Evolutionary conservation across 2,113 vertebrate genomes (phyloP).

Genomic region (Uropsilus gracilis): DNA sequence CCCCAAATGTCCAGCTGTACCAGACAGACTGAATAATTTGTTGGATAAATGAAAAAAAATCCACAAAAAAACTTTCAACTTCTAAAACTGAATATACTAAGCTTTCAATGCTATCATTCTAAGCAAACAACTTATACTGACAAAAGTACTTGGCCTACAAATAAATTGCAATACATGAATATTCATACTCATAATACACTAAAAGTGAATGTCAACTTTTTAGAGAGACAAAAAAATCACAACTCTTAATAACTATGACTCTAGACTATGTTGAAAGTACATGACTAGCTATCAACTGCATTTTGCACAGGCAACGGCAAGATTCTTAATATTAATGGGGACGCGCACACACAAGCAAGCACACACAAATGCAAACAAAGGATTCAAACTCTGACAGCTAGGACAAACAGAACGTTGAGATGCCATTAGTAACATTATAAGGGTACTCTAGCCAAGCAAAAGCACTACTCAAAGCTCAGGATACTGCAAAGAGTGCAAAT

Average conservation of each 20-base stretch:
- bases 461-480: background rate
- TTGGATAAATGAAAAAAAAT: background rate
- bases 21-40: background rate
- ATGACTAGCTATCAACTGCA: background rate
- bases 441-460: slow-evolving; percentile 19
- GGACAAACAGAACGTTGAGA: slow-evolving; percentile 31
- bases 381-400: slow-evolving; percentile 3
- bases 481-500: background rate
- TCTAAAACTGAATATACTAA: background rate
- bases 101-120: background rate
- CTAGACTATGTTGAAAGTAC: background rate
- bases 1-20: background rate
- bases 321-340: slow-evolving; percentile 13
- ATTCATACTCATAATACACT: background rate
- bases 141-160: slow-evolving; percentile 16
- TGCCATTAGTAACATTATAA: slow-evolving; percentile 2
- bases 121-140: background rate
- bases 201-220: background rate
- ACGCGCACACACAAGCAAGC: background rate
- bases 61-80: background rate
- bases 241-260: slow-evolving; percentile 42
- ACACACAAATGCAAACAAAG: slow-evolving; percentile 33
- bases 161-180: slow-evolving; percentile 9
- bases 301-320: background rate
- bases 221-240: slow-evolving; percentile 18